Conservation (phyloP, 1,140 invertebrate species). For the Spodoptera litura region DNA sequence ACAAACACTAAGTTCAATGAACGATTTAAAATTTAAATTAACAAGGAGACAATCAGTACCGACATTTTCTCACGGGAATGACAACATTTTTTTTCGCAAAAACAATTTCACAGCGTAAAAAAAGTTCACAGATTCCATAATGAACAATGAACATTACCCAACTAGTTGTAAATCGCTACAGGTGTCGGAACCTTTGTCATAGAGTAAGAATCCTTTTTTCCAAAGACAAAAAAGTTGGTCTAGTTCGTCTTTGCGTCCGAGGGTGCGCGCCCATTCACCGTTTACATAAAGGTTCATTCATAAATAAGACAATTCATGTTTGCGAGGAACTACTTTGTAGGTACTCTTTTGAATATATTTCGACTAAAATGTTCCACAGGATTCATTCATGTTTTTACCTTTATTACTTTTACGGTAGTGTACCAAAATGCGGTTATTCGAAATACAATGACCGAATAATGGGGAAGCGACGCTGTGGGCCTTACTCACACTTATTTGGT, state of each 20-base stretch:
- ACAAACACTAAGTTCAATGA: slow-evolving; percentile 21
- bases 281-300: slow-evolving; percentile 42
- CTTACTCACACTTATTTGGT: too few species aligned
- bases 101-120: slow-evolving; percentile 21
- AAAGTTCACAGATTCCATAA: slow-evolving; percentile 34
- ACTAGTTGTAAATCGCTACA: slow-evolving; percentile 38
- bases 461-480: neutral
- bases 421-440: slow-evolving; percentile 26
- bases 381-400: slow-evolving; percentile 35
- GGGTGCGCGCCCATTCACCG: slow-evolving; percentile 31
- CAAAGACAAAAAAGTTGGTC: slow-evolving; percentile 33
- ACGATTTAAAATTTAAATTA: slow-evolving; percentile 3
- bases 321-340: slow-evolving; percentile 20
- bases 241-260: slow-evolving; percentile 6
- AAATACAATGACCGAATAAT: slow-evolving; percentile 7
- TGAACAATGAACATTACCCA: slow-evolving; percentile 33
- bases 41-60: slow-evolving; percentile 1
- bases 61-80: slow-evolving; percentile 42
- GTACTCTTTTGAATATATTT: slow-evolving; percentile 28
- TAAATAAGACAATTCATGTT: slow-evolving; percentile 38
- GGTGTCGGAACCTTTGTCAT: slow-evolving; percentile 44
- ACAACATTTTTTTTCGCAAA: slow-evolving; percentile 38
- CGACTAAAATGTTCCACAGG: slow-evolving; percentile 6
- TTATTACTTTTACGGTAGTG: slow-evolving; percentile 22
- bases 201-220: slow-evolving; percentile 34